phyloP scores from a whole-genome alignment of 2,888 invertebrate genomes.

The Tanaodytes sp. region DNA sequence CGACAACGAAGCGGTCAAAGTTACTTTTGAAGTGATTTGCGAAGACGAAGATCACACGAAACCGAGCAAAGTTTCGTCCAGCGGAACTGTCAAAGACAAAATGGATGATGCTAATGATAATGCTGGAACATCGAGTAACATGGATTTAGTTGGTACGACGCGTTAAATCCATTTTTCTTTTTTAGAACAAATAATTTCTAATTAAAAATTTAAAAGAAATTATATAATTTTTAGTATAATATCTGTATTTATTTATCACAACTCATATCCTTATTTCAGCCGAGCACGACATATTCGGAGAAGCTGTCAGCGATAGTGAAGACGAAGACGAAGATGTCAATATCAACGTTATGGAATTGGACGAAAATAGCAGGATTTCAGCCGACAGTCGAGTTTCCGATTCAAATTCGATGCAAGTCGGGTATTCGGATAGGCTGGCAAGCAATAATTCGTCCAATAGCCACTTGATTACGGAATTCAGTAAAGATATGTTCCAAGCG shows the following conservation, averaged over 20 bases:
- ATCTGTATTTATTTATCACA: too few relatives aligned
- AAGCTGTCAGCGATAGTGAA: conserved; percentile 91
- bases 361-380: conserved; percentile 84
- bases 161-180: conserved; percentile 7
- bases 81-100: conserved; percentile 68
- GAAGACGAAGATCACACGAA: conserved; percentile 82
- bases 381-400: conserved; percentile 84
- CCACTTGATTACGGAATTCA: conserved; percentile 70
- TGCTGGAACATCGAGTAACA: conserved; percentile 69
- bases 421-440: conserved; percentile 64
- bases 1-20: conserved; percentile 92
- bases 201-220: too few relatives aligned
- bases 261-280: too few relatives aligned
- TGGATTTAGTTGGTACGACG: conserved; percentile 71
- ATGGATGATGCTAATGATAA: conserved; percentile 68
- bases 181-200: too few relatives aligned
- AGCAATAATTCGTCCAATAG: conserved; percentile 53
- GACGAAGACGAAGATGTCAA: conserved; percentile 83
- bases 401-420: conserved; percentile 77
- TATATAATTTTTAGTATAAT: too few relatives aligned
- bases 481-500: conserved; percentile 77
- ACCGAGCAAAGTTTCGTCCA: conserved; percentile 70
- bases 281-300: conserved; percentile 93
- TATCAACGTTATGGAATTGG: conserved; percentile 83
- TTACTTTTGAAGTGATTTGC: conserved; percentile 90